Conservation (phyloP, 2,797 vertebrate genomes). For the Ispidina picta region DNA sequence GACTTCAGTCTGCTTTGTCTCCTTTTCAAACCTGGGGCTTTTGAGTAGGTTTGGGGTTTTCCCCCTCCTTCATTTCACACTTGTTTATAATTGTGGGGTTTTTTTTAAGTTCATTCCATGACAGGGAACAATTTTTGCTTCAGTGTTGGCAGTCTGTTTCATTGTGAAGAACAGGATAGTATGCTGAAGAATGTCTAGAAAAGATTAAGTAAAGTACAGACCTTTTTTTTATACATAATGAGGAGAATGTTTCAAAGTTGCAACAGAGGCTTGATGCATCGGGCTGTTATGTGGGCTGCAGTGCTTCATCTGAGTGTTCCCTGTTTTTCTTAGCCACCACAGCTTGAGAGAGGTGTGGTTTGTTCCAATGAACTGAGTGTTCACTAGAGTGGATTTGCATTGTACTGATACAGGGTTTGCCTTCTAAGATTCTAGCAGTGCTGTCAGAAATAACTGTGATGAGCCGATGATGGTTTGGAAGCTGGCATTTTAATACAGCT, state of each 20-base stretch:
- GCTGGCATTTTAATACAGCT: background rate
- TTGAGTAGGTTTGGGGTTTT: background rate
- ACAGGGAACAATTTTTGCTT: slow-evolving; percentile 8
- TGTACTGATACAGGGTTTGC: slow-evolving; percentile 8
- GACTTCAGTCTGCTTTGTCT: slow-evolving; percentile 41
- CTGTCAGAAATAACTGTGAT: slow-evolving; percentile 24
- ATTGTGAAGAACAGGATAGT: background rate
- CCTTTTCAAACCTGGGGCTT: background rate
- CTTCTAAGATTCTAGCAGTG: slow-evolving; percentile 11
- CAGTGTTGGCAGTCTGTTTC: slow-evolving; percentile 10
- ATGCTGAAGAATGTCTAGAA: slow-evolving; percentile 47
- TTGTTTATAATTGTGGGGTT: background rate
- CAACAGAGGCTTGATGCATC: background rate
- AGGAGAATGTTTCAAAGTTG: slow-evolving; percentile 13
- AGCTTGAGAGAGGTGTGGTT: background rate
- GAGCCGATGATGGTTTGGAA: background rate
- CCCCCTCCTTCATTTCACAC: background rate
- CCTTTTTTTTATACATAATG: background rate
- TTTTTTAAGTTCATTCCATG: background rate
- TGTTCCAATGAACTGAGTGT: background rate
- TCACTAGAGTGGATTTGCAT: background rate
- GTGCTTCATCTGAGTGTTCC: background rate
- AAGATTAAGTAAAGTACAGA: background rate
- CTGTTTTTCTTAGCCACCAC: background rate
- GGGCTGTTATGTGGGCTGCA: background rate